Evolutionary conservation across 2,113 vertebrate species (phyloP), one percentile per base, ranked within the genome.

Genomic region (Xyliphius kryptos): DNA sequence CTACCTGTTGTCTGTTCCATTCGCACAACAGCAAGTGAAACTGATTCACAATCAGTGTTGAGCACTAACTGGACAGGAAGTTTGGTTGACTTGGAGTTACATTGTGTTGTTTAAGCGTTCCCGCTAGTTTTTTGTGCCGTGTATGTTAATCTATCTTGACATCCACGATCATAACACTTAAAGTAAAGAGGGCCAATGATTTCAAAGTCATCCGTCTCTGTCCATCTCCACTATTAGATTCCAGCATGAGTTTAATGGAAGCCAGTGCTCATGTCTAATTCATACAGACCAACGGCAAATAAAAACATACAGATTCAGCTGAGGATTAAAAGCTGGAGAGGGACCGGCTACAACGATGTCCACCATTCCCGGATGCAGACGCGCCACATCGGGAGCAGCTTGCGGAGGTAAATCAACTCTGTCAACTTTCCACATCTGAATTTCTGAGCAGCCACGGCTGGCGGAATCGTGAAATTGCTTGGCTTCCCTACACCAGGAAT

Each of bases 401-500:
- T 37, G 22, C 12, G 6, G 32, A 54, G 41, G 40, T 15, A 32
- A 63, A 62, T 61, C 41, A 32, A 21, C 15, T 38, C 10, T 11
- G 26, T 53, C 54, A 44, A 72, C 75, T 76, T 76, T 62, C 53
- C 56, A 68, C 72, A 74, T 77, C 67, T 71, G 75, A 56, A 56
- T 80, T 77, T 70, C 68, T 64, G 59, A 74, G 80, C 68, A 74
- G 75, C 76, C 80, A 76, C 70, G 76, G 70, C 79, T 81, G 77
- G 79, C 17, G 55, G 41, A 84, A 82, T 81, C 82, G 76, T 72
- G 74, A 79, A 80, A 82, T 75, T 56, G 61, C 67, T 63, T 72
- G 63, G 52, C 67, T 79, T 82, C 76, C 80, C 81, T 79, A 83
- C 73, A 76, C 56, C 78, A 80, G 66, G 71, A 80, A 74, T 75